Evolutionary conservation across 2,113 vertebrate genomes (phyloP).

Genomic region (Turdus rufiventris): DNA sequence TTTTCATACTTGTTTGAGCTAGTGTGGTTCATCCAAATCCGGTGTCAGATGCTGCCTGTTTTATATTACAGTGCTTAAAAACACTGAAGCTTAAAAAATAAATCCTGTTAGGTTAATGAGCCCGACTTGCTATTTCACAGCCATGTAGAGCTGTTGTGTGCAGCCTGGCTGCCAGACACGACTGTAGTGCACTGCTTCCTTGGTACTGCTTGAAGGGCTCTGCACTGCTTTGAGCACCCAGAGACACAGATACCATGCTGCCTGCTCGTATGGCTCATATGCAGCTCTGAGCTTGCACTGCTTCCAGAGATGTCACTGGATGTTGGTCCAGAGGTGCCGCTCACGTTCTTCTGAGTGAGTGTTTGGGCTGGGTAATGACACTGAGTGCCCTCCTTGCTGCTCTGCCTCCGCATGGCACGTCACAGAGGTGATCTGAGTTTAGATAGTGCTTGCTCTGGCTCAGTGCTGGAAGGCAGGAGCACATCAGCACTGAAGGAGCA

Average conservation of each 20-base stretch:
- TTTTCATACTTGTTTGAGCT: not conserved
- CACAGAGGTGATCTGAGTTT: fast-evolving
- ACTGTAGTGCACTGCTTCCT: not conserved
- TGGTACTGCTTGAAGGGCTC: not conserved
- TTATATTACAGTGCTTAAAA: not conserved
- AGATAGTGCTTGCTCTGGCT: not conserved
- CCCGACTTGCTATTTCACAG: fast-evolving
- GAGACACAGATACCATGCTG: fast-evolving
- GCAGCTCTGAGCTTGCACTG: fast-evolving
- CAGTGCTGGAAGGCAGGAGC: not conserved
- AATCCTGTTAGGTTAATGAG: not conserved
- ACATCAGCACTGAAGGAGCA: fast-evolving
- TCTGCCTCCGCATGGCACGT: fast-evolving
- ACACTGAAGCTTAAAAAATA: not conserved
- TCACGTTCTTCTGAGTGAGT: fast-evolving
- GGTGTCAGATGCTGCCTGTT: not conserved
- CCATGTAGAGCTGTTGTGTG: not conserved
- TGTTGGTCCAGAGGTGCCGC: fast-evolving
- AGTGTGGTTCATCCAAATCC: not conserved
- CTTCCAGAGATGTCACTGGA: not conserved
- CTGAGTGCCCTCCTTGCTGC: not conserved
- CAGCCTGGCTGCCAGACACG: not conserved
- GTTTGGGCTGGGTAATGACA: not conserved
- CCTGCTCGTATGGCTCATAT: not conserved
- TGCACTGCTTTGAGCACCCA: not conserved